Conservation (phyloP, 2,113 vertebrate species). For the Actenoides hombroni region DNA sequence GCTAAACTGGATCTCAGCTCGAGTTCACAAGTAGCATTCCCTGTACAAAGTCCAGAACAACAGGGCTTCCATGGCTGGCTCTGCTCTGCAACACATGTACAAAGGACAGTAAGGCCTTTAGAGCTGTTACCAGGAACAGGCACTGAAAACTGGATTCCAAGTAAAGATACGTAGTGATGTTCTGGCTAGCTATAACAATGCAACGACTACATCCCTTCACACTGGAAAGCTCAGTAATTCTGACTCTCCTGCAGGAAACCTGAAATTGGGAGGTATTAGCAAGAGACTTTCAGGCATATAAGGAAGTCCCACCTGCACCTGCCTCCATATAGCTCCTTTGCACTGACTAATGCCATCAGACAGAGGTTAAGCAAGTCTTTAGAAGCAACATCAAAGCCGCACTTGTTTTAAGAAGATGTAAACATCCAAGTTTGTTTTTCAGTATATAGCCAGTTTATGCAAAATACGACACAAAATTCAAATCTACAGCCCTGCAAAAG, state of each 20-base stretch:
- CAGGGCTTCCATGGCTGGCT: background rate
- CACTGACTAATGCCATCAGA: background rate
- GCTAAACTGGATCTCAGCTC: background rate
- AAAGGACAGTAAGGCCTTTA: background rate
- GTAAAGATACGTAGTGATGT: background rate
- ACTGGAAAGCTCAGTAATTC: background rate
- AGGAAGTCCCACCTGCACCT: background rate
- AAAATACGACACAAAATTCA: background rate
- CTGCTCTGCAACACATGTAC: background rate
- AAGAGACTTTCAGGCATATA: background rate
- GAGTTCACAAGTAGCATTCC: background rate
- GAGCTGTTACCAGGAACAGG: background rate
- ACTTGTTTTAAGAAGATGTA: background rate
- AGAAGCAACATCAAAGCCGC: conserved; percentile 31
- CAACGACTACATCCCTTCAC: background rate
- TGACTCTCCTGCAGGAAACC: background rate
- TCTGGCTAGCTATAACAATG: background rate
- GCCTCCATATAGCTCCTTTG: background rate
- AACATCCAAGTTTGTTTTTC: background rate
- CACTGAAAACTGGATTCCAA: background rate
- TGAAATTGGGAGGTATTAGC: background rate
- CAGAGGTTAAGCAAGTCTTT: background rate
- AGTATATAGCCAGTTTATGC: background rate
- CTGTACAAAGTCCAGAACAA: background rate
- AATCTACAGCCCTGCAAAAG: background rate